A percentile compares a stretch with the other conserved stretches of the same genome.
These are phyloP conservation scores for Agrypnus murinus DNA, from an alignment of 2,888 invertebrate species.

Conservation along the genomic window DNA sequence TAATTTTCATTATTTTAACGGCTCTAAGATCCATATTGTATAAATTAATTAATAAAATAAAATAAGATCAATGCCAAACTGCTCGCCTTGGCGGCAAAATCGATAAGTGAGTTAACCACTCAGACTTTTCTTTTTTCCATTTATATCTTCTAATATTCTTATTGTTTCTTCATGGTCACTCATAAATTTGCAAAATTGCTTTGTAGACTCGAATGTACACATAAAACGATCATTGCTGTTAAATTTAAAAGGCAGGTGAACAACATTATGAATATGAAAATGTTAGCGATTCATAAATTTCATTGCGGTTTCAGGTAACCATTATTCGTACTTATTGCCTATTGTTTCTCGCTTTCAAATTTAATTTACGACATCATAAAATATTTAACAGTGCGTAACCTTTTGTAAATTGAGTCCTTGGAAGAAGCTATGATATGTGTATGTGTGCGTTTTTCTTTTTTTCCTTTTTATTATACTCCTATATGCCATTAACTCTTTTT, in stretches of 20 bases:
- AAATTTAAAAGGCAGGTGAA: slow-evolving; percentile 40
- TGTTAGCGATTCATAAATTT: slow-evolving; percentile 38
- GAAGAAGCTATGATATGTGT: not conserved
- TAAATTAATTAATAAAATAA: too few species aligned
- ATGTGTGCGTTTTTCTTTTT: too few species aligned
- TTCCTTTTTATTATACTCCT: not conserved
- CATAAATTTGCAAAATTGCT: slow-evolving; percentile 20
- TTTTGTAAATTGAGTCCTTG: slow-evolving; percentile 35
- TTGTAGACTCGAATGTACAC: not conserved
- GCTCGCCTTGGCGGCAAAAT: too few species aligned
- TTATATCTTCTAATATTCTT: slow-evolving; percentile 15
- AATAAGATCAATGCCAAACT: too few species aligned
- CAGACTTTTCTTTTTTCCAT: slow-evolving; percentile 1
- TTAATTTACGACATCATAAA: slow-evolving; percentile 30
- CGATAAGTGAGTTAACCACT: too few species aligned
- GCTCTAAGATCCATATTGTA: too few species aligned
- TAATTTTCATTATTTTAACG: too few species aligned
- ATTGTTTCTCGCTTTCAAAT: slow-evolving; percentile 30
- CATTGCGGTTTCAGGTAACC: slow-evolving; percentile 29
- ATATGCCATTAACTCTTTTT: slow-evolving; percentile 6
- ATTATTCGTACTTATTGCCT: slow-evolving; percentile 25
- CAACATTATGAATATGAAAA: slow-evolving; percentile 35
- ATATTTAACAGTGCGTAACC: slow-evolving; percentile 32
- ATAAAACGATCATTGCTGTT: slow-evolving; percentile 24
- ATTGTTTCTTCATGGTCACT: slow-evolving; percentile 23